Conservation (phyloP, 2,888 invertebrate genomes). For the Hemithea aestivaria region DNA sequence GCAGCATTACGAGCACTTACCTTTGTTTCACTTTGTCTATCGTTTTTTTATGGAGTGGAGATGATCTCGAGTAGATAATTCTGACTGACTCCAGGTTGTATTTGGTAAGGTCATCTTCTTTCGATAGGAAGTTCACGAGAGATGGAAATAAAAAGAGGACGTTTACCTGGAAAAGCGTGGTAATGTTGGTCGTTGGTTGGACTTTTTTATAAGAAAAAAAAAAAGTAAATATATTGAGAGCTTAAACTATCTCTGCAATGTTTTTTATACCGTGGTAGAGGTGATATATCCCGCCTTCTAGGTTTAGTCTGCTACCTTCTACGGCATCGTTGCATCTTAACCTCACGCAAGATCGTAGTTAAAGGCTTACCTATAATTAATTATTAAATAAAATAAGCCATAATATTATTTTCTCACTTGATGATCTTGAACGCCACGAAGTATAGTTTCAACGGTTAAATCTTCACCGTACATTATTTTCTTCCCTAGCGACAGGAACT, state of each 20-base stretch:
- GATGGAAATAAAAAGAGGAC: constrained; percentile 52
- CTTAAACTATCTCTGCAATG: too few species aligned
- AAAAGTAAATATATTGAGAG: too few species aligned
- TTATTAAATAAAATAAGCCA: too few species aligned
- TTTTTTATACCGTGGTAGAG: too few species aligned
- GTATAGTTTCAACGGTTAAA: constrained; percentile 28
- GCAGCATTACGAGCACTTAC: constrained; percentile 31
- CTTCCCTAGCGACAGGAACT: constrained; percentile 49
- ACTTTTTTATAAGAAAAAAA: too few species aligned
- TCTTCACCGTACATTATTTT: constrained; percentile 47
- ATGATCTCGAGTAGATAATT: constrained; percentile 53
- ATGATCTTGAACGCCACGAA: constrained; percentile 41
- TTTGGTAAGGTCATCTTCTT: constrained; percentile 36
- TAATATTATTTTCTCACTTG: constrained; percentile 43
- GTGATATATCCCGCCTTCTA: too few species aligned
- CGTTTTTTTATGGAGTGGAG: constrained; percentile 53
- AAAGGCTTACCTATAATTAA: too few species aligned
- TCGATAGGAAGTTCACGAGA: constrained; percentile 42
- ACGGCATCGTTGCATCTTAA: too few species aligned
- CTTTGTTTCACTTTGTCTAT: constrained; percentile 51
- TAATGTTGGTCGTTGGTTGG: constrained; percentile 2
- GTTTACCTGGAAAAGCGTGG: constrained; percentile 47
- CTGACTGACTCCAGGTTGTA: constrained; percentile 50
- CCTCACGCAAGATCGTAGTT: too few species aligned
- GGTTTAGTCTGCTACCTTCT: too few species aligned